Evolutionary conservation across 37 sponge, comb jelly and placozoan species (phyloP), one percentile per base, ranked within the genome.

Genomic region (Oscarella lobularis): DNA sequence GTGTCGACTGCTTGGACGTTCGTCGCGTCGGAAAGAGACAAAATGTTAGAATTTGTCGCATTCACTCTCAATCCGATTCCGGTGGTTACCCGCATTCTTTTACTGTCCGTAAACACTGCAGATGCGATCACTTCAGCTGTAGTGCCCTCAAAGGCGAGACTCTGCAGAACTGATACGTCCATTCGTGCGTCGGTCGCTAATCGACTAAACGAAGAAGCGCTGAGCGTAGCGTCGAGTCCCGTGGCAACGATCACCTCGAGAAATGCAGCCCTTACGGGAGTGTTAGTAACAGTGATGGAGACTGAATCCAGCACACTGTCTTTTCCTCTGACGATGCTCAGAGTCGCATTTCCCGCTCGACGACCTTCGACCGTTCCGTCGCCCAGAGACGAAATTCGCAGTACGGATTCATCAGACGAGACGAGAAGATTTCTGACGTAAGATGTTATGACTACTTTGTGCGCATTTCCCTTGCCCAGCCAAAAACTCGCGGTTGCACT

Each of bases 31-130:
- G 60, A 48, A 9, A 48, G 20, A 27, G 14, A 27, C 9, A 48
- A 20, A 9, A 48, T 20, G 20, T 48, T 48, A 20, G 60, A 27
- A 48, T 48, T 20, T 27, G 60, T 48, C 9, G 60, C 20, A 20
- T 48, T 48, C 14, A 48, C 20, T 9, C 14, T 48, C 60, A 48
- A 20, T 48, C 60, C 60, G 9, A 48, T 27, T 27, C 60, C 20
- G 9, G 60, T 27, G 20, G 9, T 20, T 27, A 48, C 14, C 20
- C 20, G 60, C 20, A 48, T 27, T 48, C 60, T 48, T 20, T 9
- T 48, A 48, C 60, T 48, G 60, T 89, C 90, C 71, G 80, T 36
- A 70, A 86, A 86, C 31, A 89, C 76, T 29, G 90, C 90, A 32
- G 90, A 27, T 1, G 75, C 78, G 0, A 80, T 30, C 1, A 83